These are phyloP conservation scores for Spodoptera exigua DNA, from an alignment of 2,888 invertebrate genomes.

Conservation along the genomic window DNA sequence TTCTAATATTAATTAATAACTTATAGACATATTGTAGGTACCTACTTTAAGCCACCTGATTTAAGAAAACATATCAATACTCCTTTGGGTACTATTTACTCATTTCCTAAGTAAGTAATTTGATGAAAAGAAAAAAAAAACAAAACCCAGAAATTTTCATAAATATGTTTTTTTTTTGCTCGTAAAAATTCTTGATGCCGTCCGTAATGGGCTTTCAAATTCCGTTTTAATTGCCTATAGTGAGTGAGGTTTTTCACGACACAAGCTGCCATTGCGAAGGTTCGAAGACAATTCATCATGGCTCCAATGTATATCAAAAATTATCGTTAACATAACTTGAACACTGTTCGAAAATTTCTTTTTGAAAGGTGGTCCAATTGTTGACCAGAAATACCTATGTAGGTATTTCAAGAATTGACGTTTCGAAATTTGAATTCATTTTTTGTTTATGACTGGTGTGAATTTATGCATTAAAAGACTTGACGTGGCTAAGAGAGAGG, in stretches of 20 bases:
- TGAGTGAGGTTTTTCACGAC: constrained; percentile 17
- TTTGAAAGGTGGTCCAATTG: constrained; percentile 19
- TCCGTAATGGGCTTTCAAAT: constrained; percentile 26
- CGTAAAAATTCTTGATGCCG: constrained; percentile 14
- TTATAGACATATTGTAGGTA: no score
- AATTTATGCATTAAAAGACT: constrained; percentile 1
- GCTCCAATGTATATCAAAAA: constrained; percentile 42
- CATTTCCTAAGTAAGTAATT: no score
- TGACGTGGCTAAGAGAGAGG: no score
- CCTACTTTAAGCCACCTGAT: no score
- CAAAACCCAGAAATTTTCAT: no score
- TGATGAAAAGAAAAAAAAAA: constrained; percentile 14
- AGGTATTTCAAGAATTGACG: constrained; percentile 9
- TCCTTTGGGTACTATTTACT: no score
- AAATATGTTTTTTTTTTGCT: constrained; percentile 20
- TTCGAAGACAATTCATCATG: constrained; percentile 11
- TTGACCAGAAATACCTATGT: not conserved
- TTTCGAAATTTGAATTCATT: constrained; percentile 8
- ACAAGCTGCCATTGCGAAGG: constrained; percentile 1
- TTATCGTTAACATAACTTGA: constrained; percentile 34
- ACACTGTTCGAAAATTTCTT: constrained; percentile 11
- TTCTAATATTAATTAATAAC: no score
- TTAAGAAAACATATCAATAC: no score
- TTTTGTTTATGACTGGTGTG: no score
- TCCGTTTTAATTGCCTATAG: constrained; percentile 33